Evolutionary conservation across 2,888 invertebrate genomes (phyloP).

Genomic region (Troides helena): DNA sequence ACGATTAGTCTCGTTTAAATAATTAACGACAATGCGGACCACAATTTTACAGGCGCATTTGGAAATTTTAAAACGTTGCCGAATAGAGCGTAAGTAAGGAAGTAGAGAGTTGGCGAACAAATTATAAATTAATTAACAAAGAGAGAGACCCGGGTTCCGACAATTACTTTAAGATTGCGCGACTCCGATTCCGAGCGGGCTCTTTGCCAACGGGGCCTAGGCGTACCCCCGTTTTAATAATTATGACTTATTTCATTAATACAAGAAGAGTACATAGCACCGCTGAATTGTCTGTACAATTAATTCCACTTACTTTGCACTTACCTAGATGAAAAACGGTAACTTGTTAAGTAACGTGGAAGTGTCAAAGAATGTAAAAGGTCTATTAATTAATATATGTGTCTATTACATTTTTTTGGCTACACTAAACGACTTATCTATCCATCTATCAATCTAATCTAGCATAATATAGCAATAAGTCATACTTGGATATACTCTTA

Average conservation of each 20-base stretch:
- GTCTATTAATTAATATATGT: no score
- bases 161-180: constrained; percentile 66
- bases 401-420: no score
- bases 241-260: constrained; percentile 61
- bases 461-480: no score
- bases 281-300: constrained; percentile 25
- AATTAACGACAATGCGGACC: constrained; percentile 11
- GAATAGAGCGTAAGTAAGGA: constrained; percentile 40
- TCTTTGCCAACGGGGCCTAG: constrained; percentile 58
- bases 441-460: no score
- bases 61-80: constrained; percentile 42
- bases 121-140: constrained; percentile 74
- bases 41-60: constrained; percentile 33
- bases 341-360: background rate
- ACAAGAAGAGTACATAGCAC: constrained; percentile 38
- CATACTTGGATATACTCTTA: no score
- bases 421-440: no score
- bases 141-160: constrained; percentile 51
- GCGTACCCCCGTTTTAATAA: constrained; percentile 58
- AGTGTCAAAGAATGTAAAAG: background rate
- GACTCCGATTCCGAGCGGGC: constrained; percentile 57
- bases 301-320: constrained; percentile 7
- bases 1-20: background rate
- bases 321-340: background rate
- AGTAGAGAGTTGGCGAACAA: constrained; percentile 60